Percentiles rank a stretch among this genome's conserved stretches.
phyloP scores from a whole-genome alignment of 2,888 invertebrate species.

The Neocrepidodera transversa region DNA sequence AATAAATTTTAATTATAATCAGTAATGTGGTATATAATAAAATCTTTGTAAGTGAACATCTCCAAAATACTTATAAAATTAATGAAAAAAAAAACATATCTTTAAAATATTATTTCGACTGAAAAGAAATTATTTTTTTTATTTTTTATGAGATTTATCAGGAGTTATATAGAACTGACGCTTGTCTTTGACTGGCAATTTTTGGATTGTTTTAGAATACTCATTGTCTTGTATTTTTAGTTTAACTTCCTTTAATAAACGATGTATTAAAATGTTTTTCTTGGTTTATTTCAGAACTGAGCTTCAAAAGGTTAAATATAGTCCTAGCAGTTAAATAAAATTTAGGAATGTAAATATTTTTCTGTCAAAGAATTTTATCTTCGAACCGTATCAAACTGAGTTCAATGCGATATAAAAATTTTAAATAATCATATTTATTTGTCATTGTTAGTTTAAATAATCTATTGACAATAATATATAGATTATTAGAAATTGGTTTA shows the following conservation, averaged over 20 bases:
- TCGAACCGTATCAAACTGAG: no score
- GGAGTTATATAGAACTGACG: constrained; percentile 58
- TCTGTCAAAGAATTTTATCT: no score
- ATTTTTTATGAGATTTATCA: constrained; percentile 30
- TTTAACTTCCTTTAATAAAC: constrained; percentile 45
- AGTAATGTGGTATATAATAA: no score
- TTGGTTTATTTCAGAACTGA: constrained; percentile 54
- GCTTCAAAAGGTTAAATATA: constrained; percentile 59
- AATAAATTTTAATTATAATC: no score
- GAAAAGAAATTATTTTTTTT: constrained; percentile 15
- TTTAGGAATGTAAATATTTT: no score
- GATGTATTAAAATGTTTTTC: constrained; percentile 45
- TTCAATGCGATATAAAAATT: no score
- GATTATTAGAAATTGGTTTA: no score
- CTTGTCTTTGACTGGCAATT: constrained; percentile 27
- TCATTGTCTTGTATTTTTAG: constrained; percentile 42
- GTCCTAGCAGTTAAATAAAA: not conserved
- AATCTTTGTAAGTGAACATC: constrained; percentile 9
- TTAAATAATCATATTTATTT: no score
- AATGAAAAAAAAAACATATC: not conserved
- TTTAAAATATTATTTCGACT: constrained; percentile 8
- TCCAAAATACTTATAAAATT: not conserved
- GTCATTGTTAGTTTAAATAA: no score
- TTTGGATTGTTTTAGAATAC: constrained; percentile 43
- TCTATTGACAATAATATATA: no score